These are phyloP conservation scores for Ennomos quercinarius DNA, from an alignment of 2,888 invertebrate genomes.

Conservation along the genomic window DNA sequence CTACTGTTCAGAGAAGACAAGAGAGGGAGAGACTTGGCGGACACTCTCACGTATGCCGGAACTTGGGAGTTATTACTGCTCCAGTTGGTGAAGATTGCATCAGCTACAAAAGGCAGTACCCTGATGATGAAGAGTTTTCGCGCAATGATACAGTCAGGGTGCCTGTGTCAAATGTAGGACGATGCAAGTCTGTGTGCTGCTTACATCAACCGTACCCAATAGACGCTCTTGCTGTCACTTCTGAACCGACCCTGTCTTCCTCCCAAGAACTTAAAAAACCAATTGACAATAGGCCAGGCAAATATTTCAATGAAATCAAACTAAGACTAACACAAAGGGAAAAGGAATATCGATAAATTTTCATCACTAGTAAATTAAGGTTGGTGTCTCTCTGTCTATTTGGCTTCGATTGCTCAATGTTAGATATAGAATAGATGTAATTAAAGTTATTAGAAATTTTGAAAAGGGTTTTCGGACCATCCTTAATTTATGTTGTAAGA, in stretches of 20 bases:
- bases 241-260: constrained; percentile 1
- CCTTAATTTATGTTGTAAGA: too few species aligned
- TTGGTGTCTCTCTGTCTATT: not conserved
- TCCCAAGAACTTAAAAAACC: constrained; percentile 4
- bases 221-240: not conserved
- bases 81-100: constrained; percentile 9
- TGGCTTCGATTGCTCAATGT: constrained; percentile 3
- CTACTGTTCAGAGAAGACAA: not conserved
- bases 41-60: constrained; percentile 9
- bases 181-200: constrained; percentile 4
- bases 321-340: constrained; percentile 3
- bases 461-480: too few species aligned
- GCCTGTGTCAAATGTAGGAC: not conserved
- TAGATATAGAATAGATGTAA: too few species aligned
- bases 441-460: too few species aligned
- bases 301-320: constrained; percentile 3
- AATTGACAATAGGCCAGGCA: not conserved
- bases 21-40: not conserved
- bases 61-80: not conserved
- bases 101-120: constrained; percentile 9
- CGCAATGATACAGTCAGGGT: constrained; percentile 1
- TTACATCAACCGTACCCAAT: not conserved
- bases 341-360: constrained; percentile 9
- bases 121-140: constrained; percentile 5
- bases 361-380: not conserved